phyloP scores from a whole-genome alignment of 2,113 vertebrate genomes.

The Phasianus colchicus region DNA sequence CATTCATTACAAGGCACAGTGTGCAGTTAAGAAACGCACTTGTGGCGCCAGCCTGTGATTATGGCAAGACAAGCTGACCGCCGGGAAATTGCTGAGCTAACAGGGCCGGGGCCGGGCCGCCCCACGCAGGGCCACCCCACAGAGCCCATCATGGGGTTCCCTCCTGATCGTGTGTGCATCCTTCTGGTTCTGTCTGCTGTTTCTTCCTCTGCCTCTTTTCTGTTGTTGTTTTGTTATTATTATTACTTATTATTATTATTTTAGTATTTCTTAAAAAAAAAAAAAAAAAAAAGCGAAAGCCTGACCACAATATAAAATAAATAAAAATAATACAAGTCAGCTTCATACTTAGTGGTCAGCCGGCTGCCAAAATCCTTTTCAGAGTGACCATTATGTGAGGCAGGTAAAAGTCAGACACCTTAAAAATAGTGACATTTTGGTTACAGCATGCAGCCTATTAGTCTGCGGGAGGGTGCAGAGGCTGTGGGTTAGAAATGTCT shows the following conservation, averaged over 20 bases:
- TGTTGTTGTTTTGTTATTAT: background rate
- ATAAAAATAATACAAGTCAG: slow-evolving; percentile 20
- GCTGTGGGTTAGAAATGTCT: slow-evolving; percentile 16
- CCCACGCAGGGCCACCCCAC: slow-evolving; percentile 60
- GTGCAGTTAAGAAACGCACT: slow-evolving; percentile 84
- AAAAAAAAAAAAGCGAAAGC: background rate
- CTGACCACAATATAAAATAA: slow-evolving; percentile 29
- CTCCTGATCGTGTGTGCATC: background rate
- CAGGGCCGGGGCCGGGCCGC: slow-evolving; percentile 77
- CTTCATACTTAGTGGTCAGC: slow-evolving; percentile 41
- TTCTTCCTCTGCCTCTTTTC: background rate
- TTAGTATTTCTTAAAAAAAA: background rate
- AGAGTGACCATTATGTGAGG: slow-evolving; percentile 39
- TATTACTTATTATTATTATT: background rate
- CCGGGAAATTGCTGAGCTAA: slow-evolving; percentile 93
- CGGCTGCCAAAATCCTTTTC: slow-evolving; percentile 28
- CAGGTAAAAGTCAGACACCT: slow-evolving; percentile 58
- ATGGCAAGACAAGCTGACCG: slow-evolving; percentile 95
- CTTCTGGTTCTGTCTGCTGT: background rate
- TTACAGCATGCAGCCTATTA: background rate
- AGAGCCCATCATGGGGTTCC: background rate
- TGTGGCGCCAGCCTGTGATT: slow-evolving; percentile 93
- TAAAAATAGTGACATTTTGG: slow-evolving; percentile 53
- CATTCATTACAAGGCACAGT: slow-evolving; percentile 92
- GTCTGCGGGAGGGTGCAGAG: background rate